Evolutionary conservation across 2,888 invertebrate species (phyloP).

Genomic region (Plusia festucae): DNA sequence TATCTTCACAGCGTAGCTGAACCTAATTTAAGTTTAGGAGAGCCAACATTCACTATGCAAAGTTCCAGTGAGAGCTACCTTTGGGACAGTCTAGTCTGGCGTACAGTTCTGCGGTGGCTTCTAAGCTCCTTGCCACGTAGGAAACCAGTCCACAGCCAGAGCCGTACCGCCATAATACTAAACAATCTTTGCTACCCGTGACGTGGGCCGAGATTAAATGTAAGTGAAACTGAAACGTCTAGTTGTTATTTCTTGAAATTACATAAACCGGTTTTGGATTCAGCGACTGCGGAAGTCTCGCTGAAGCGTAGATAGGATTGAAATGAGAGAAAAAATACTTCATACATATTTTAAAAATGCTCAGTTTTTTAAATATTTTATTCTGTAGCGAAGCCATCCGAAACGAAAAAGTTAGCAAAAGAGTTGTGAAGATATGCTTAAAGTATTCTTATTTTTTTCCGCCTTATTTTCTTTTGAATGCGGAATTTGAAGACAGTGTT

Average conservation of each 20-base stretch:
- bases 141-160: constrained; percentile 31
- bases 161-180: constrained; percentile 49
- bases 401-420: background rate
- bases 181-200: constrained; percentile 55
- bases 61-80: constrained; percentile 26
- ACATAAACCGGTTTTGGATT: constrained; percentile 52
- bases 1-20: constrained; percentile 17
- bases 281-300: constrained; percentile 36
- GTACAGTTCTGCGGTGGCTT: constrained; percentile 44
- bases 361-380: background rate
- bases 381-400: background rate
- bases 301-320: constrained; percentile 11
- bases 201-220: constrained; percentile 45
- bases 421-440: constrained; percentile 6
- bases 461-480: background rate
- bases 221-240: constrained; percentile 42
- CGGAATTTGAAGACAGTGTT: background rate
- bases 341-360: background rate
- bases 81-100: constrained; percentile 32
- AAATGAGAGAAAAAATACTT: constrained; percentile 1
- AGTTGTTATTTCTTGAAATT: constrained; percentile 56
- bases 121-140: constrained; percentile 38
- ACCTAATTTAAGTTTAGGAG: constrained; percentile 16
- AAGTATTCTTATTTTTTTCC: constrained; percentile 1
- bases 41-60: constrained; percentile 31